A percentile compares a stretch with the other conserved stretches of the same genome.
Conservation (phyloP, 2,888 invertebrate species). For the Ischnus inquisitorius region DNA sequence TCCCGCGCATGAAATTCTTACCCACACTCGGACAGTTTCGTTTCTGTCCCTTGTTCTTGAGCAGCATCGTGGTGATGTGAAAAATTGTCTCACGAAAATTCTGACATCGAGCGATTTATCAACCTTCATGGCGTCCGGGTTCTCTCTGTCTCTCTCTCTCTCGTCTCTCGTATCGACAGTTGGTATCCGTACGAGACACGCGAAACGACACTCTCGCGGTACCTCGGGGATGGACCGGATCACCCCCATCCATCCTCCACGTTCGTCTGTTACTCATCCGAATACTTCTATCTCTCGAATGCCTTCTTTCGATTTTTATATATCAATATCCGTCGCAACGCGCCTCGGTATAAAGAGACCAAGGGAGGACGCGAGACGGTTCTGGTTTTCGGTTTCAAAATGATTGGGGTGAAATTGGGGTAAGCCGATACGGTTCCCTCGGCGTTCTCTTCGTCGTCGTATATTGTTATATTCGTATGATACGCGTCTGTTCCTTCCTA, state of each 20-base stretch:
- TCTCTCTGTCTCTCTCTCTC: slow-evolving; percentile 63
- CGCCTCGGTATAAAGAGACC: slow-evolving; percentile 71
- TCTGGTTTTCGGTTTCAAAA: slow-evolving; percentile 84
- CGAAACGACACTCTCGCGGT: slow-evolving; percentile 61
- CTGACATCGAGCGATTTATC: slow-evolving; percentile 83
- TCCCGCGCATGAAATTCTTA: background rate
- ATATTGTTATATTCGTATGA: slow-evolving; percentile 34
- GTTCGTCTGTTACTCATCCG: slow-evolving; percentile 1
- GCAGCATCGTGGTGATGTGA: slow-evolving; percentile 77
- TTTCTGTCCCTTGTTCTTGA: slow-evolving; percentile 75
- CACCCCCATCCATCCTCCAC: slow-evolving; percentile 55
- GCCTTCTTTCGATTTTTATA: slow-evolving; percentile 74
- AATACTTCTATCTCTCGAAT: slow-evolving; percentile 51
- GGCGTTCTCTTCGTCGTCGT: slow-evolving; percentile 57
- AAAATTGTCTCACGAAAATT: slow-evolving; percentile 83
- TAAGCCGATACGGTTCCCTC: slow-evolving; percentile 82
- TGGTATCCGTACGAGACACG: slow-evolving; percentile 66
- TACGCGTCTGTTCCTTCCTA: slow-evolving; percentile 52
- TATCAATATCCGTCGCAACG: slow-evolving; percentile 80
- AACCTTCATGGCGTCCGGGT: slow-evolving; percentile 72
- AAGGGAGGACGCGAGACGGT: slow-evolving; percentile 62
- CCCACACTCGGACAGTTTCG: slow-evolving; percentile 44
- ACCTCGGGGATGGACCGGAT: slow-evolving; percentile 65
- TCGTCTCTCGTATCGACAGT: slow-evolving; percentile 55
- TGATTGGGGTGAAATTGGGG: slow-evolving; percentile 85